Evolutionary conservation across 2,797 vertebrate genomes (phyloP), one percentile per base, ranked within the genome.

Genomic region (Poeciliopsis gracilis): DNA sequence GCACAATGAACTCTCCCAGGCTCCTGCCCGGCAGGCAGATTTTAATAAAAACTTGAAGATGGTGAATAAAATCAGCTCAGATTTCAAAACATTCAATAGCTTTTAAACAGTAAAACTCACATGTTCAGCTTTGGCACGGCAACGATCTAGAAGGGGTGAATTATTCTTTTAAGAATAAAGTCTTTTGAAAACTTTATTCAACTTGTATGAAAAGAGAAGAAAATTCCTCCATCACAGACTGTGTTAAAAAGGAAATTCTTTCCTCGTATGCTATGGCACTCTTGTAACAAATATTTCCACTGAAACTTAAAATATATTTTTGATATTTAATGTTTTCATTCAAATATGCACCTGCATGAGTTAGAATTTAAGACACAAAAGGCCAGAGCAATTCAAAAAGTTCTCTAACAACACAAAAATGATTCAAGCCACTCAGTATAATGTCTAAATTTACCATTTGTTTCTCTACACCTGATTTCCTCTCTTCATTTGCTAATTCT

Each of bases 401-500:
- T 13, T 45, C 63, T 69, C 70, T 70, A 53, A 30, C 33, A 61
- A 46, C 33, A 77, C n/a, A 77, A 61, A 82, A 73, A 66, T 45
- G 28, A 86, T 89, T 79, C 80, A 13, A 73, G 49, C 73, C 78
- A 87, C 57, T 75, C 76, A 73, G 84, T 72, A 55, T 87, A 66
- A 77, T 41, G 78, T 86, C 79, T 80, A 72, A 85, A 87, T 87
- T 30, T 73, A 20, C 82, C 89, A 92, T 84, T 11, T 76, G 63
- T 41, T 15, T 67, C 80, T 80, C 88, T 89, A 51, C 18, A 45
- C 78, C 83, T 70, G 72, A 83, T 89, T 90, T 47, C 70, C 73
- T 61, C 79, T 49, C 45, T 82, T 85, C 61, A 86, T 91, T 85
- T 86, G 85, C 86, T 85, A 90, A 90, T 94, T 93, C 94, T 94